These are phyloP conservation scores for Diaphora mendica DNA, from an alignment of 2,888 invertebrate species.

Conservation along the genomic window DNA sequence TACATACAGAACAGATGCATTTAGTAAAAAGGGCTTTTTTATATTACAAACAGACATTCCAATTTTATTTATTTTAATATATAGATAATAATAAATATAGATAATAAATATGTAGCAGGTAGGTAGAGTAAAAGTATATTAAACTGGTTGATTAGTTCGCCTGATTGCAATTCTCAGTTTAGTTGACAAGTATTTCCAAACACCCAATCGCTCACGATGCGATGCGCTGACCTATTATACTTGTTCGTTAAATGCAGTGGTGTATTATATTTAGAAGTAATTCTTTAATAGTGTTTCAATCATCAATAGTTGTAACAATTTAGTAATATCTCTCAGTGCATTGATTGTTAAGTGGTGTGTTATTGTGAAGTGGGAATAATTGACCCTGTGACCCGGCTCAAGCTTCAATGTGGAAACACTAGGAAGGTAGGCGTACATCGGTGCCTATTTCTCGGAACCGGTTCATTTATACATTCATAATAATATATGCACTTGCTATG, in stretches of 20 bases:
- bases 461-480: slow-evolving; percentile 51
- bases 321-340: slow-evolving; percentile 39
- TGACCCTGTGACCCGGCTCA: slow-evolving; percentile 60
- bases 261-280: not conserved
- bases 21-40: no score
- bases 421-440: slow-evolving; percentile 57
- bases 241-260: slow-evolving; percentile 26
- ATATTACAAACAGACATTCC: no score
- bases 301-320: slow-evolving; percentile 39
- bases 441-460: slow-evolving; percentile 55
- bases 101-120: no score
- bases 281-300: slow-evolving; percentile 21
- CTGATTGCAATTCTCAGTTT: slow-evolving; percentile 19
- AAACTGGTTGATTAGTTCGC: slow-evolving; percentile 21
- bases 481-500: slow-evolving; percentile 44
- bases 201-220: slow-evolving; percentile 43
- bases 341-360: slow-evolving; percentile 51
- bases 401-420: slow-evolving; percentile 63
- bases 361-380: slow-evolving; percentile 59
- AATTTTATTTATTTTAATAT: no score
- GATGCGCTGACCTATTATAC: slow-evolving; percentile 40
- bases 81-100: no score
- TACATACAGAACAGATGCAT: no score
- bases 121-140: no score
- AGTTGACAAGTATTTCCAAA: slow-evolving; percentile 24